Evolutionary conservation across 2,797 vertebrate genomes (phyloP).

Genomic region (Esox masquinongy): DNA sequence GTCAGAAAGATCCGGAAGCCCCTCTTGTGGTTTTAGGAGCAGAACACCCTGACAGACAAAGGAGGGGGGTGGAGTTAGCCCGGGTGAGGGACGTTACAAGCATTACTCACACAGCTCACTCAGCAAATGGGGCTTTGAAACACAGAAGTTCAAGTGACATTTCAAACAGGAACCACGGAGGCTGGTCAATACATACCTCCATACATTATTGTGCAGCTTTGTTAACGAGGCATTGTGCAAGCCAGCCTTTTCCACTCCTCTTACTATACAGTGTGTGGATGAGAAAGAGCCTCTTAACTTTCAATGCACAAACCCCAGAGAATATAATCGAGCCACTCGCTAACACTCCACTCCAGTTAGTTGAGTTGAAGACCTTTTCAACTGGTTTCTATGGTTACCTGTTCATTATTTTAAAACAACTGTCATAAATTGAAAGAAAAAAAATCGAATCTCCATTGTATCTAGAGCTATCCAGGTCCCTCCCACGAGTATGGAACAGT

Average conservation of each 20-base stretch:
- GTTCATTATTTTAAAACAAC: slow-evolving; percentile 53
- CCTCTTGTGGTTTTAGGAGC: slow-evolving; percentile 64
- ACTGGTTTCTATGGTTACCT: slow-evolving; percentile 73
- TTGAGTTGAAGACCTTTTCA: slow-evolving; percentile 55
- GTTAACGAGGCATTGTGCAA: slow-evolving; percentile 57
- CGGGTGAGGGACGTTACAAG: slow-evolving; percentile 36
- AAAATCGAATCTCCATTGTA: slow-evolving; percentile 48
- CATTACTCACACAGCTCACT: slow-evolving; percentile 55
- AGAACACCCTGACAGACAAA: slow-evolving; percentile 77
- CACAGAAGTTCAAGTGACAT: slow-evolving; percentile 71
- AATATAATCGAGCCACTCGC: slow-evolving; percentile 57
- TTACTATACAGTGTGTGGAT: slow-evolving; percentile 46
- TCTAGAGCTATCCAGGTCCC: slow-evolving; percentile 52
- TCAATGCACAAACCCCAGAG: slow-evolving; percentile 52
- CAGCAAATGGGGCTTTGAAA: slow-evolving; percentile 50
- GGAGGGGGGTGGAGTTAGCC: slow-evolving; percentile 30
- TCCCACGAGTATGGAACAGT: slow-evolving; percentile 30
- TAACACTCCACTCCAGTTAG: slow-evolving; percentile 72
- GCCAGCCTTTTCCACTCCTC: slow-evolving; percentile 60
- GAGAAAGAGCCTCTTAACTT: slow-evolving; percentile 65
- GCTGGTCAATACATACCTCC: slow-evolving; percentile 15
- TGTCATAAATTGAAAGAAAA: slow-evolving; percentile 38
- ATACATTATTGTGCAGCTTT: slow-evolving; percentile 61
- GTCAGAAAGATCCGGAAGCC: slow-evolving; percentile 35
- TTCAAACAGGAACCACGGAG: slow-evolving; percentile 49